Percentiles rank a stretch among this genome's conserved stretches.
These are phyloP conservation scores for Chionomys nivalis DNA, from an alignment of 2,113 vertebrate species.

Conservation along the genomic window DNA sequence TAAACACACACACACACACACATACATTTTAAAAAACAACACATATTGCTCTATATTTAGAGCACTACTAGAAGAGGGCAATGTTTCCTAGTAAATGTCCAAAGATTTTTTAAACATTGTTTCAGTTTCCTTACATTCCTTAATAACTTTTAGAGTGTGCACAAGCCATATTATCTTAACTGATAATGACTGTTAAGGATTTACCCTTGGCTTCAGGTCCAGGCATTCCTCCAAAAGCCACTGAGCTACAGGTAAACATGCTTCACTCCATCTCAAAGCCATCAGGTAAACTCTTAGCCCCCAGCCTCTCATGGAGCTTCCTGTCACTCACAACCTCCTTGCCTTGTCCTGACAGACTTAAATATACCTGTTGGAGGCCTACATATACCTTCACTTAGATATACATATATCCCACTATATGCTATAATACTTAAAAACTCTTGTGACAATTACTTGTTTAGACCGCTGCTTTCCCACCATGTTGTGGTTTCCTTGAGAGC, in stretches of 20 bases:
- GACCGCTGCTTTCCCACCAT: conserved; percentile 42
- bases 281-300: not conserved
- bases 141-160: not conserved
- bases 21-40: not conserved
- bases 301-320: not conserved
- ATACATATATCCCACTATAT: not conserved
- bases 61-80: not conserved
- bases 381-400: not conserved
- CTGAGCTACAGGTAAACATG: not conserved
- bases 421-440: conserved; percentile 11
- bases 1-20: too few relatives aligned
- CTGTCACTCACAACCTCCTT: not conserved
- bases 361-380: too few relatives aligned
- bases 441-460: conserved; percentile 24
- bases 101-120: not conserved
- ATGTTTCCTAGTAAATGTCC: conserved; percentile 6
- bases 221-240: conserved; percentile 33
- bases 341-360: not conserved
- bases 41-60: not conserved
- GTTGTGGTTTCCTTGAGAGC: conserved; percentile 58
- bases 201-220: not conserved
- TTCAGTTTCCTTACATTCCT: conserved; percentile 9
- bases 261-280: not conserved
- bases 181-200: not conserved
- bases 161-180: not conserved